These are phyloP conservation scores for Drosophila nigromelanica DNA, from an alignment of 1,140 invertebrate genomes.

Conservation along the genomic window DNA sequence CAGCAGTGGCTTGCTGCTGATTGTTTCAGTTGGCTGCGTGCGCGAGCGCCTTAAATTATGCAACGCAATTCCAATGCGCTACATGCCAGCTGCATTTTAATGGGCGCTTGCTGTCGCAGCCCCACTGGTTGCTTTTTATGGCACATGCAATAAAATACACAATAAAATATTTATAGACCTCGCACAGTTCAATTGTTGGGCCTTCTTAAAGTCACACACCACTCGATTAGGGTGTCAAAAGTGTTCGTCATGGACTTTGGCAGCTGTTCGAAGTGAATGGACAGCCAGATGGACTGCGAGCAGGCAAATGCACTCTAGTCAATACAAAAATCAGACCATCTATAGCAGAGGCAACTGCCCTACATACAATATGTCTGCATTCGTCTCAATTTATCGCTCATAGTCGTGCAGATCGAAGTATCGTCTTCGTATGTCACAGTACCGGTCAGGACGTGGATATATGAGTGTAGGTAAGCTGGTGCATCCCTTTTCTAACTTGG, in stretches of 20 bases:
- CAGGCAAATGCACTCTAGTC: conserved; percentile 62
- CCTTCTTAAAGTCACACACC: conserved; percentile 31
- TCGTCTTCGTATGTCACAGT: conserved; percentile 67
- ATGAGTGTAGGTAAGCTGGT: conserved; percentile 27
- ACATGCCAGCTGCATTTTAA: conserved; percentile 78
- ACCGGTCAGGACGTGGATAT: conserved; percentile 14
- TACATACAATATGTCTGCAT: conserved; percentile 55
- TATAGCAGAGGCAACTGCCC: too few relatives aligned
- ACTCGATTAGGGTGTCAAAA: conserved; percentile 36
- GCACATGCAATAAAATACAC: conserved; percentile 64
- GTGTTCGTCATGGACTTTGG: conserved; percentile 25
- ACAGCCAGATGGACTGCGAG: conserved; percentile 57
- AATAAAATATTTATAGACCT: conserved; percentile 68
- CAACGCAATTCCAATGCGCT: conserved; percentile 60
- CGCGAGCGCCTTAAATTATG: conserved; percentile 73
- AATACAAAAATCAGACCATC: too few relatives aligned
- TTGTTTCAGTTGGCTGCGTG: conserved; percentile 55
- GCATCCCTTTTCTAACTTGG: conserved; percentile 9
- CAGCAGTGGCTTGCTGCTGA: conserved; percentile 43
- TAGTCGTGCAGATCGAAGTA: conserved; percentile 72
- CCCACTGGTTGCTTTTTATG: conserved; percentile 52
- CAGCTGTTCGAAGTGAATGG: conserved; percentile 11
- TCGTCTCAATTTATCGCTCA: conserved; percentile 79
- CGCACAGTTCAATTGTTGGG: conserved; percentile 25
- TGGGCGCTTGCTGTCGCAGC: conserved; percentile 35